Conservation (phyloP, 2,113 vertebrate genomes). For the Solenodon paradoxus region DNA sequence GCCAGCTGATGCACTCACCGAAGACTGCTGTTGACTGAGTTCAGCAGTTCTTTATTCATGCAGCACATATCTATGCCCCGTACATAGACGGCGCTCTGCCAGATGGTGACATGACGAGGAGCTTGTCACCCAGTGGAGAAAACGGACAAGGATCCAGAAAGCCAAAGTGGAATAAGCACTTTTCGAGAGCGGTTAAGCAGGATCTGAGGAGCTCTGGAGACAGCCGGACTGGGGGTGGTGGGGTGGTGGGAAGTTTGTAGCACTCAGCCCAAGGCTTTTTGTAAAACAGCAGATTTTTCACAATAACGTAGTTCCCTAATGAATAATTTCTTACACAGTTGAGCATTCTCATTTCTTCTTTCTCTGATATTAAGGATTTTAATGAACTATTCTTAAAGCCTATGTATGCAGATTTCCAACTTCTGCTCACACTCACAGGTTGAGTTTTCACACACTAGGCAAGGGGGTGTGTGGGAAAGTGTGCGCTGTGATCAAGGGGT, state of each 20-base stretch:
- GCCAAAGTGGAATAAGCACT: not conserved
- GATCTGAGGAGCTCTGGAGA: not conserved
- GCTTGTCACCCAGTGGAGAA: not conserved
- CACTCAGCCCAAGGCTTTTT: fast-evolving
- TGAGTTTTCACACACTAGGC: not conserved
- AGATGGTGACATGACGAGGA: not conserved
- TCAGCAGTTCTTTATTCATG: not conserved
- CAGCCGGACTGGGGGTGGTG: too few species aligned
- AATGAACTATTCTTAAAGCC: not conserved
- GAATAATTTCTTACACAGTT: not conserved
- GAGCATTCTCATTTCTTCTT: not conserved
- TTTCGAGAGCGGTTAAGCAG: not conserved
- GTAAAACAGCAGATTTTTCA: too few species aligned
- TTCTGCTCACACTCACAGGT: not conserved
- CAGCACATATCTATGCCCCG: not conserved
- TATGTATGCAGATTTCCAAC: too few species aligned
- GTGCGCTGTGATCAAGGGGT: not conserved
- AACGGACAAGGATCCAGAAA: not conserved
- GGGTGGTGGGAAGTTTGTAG: not conserved
- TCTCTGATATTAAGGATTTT: not conserved
- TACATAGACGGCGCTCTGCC: not conserved
- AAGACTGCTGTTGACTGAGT: not conserved
- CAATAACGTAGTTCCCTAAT: not conserved
- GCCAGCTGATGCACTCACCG: too few species aligned
- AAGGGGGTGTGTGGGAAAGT: not conserved